phyloP scores from a whole-genome alignment of 1,140 invertebrate genomes.

The Papilio glaucus region DNA sequence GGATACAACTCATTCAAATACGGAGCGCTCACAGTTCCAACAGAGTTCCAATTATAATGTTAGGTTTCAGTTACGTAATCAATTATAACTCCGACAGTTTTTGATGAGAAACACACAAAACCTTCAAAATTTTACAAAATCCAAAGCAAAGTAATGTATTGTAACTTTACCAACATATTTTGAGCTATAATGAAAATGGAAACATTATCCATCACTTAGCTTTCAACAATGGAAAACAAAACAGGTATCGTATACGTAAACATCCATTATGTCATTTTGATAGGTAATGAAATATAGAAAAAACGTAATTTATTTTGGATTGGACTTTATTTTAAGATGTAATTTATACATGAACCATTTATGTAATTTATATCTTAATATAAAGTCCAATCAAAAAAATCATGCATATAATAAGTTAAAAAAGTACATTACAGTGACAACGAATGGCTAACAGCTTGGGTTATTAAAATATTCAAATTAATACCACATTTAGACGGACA shows the following conservation, averaged over 20 bases:
- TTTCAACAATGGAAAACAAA: slow-evolving; percentile 21
- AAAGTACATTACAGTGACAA: too few relatives aligned
- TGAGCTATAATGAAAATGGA: slow-evolving; percentile 17
- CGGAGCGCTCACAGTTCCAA: not conserved
- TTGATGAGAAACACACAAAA: slow-evolving; percentile 19
- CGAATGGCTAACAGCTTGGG: too few relatives aligned
- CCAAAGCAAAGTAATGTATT: slow-evolving; percentile 1
- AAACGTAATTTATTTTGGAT: not conserved
- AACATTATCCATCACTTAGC: slow-evolving; percentile 25
- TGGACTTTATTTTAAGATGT: too few relatives aligned
- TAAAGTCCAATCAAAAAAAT: too few relatives aligned
- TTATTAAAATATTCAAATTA: too few relatives aligned
- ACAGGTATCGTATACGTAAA: too few relatives aligned
- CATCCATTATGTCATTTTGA: not conserved
- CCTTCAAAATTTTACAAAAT: not conserved
- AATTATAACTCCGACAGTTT: slow-evolving; percentile 24
- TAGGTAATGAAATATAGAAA: not conserved
- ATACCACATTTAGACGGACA: too few relatives aligned
- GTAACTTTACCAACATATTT: slow-evolving; percentile 14
- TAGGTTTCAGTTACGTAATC: slow-evolving; percentile 1
- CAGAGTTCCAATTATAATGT: not conserved
- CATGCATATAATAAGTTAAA: too few relatives aligned
- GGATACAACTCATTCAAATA: not conserved
- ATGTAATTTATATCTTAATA: too few relatives aligned
- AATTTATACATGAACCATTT: too few relatives aligned